Evolutionary conservation across 2,113 vertebrate species (phyloP).

Genomic region (Orycteropus afer): DNA sequence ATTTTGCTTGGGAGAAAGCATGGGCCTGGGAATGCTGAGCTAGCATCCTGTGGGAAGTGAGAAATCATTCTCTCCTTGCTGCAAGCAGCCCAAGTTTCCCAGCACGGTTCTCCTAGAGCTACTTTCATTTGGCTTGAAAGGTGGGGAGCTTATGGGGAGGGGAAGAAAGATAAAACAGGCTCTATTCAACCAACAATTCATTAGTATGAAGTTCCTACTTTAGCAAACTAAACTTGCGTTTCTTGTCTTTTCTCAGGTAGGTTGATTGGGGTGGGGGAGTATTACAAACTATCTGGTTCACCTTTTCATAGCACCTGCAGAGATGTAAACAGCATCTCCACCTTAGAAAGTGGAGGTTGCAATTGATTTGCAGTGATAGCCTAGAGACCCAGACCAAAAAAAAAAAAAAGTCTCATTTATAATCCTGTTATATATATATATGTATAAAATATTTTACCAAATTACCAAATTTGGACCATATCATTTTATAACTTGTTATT

Average conservation of each 20-base stretch:
- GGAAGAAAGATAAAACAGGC: not conserved
- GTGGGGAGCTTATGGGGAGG: not conserved
- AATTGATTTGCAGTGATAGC: not conserved
- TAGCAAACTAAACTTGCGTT: not conserved
- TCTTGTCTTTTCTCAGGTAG: not conserved
- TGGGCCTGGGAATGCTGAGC: not conserved
- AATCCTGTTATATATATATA: not conserved
- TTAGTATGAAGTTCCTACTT: not conserved
- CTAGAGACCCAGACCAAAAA: not conserved
- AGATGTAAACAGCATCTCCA: not conserved
- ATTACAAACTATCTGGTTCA: not conserved
- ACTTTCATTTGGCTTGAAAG: not conserved
- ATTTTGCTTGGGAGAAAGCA: not conserved
- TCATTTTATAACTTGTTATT: conserved; percentile 8
- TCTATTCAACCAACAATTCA: not conserved
- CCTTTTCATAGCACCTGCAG: not conserved
- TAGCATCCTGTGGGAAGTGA: not conserved
- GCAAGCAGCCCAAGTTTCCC: not conserved
- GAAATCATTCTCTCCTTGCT: not conserved
- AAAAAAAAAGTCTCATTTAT: not conserved
- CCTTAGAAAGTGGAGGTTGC: not conserved
- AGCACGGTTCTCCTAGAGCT: not conserved
- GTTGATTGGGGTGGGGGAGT: not conserved
- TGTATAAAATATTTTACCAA: not conserved
- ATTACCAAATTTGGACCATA: not conserved